Evolutionary conservation across 2,797 vertebrate genomes (phyloP).

Genomic region (Octomys mimax): DNA sequence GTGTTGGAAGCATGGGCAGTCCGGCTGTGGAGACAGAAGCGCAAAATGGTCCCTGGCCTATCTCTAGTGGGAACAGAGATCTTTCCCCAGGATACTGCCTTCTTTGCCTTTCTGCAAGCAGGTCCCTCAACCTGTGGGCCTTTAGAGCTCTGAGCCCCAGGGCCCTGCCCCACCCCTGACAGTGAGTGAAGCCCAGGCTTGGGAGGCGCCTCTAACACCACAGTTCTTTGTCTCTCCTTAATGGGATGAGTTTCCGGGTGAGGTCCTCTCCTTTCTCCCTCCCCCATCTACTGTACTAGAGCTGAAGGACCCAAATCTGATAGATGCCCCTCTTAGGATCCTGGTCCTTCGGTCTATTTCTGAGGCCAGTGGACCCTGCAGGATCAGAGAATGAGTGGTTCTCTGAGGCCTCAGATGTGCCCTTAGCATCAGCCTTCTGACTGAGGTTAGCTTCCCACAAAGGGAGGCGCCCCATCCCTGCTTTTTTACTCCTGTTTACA

Average conservation of each 20-base stretch:
- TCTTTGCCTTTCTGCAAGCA: neutral
- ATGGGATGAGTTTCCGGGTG: slow-evolving; percentile 83
- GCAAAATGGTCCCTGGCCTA: neutral
- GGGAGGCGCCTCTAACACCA: slow-evolving; percentile 74
- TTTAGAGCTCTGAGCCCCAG: slow-evolving; percentile 66
- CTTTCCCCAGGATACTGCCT: neutral
- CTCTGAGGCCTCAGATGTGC: neutral
- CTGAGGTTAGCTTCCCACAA: slow-evolving; percentile 70
- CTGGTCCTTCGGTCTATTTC: neutral
- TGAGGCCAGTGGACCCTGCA: neutral
- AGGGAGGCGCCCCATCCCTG: slow-evolving; percentile 63
- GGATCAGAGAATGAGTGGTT: neutral
- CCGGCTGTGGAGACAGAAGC: neutral
- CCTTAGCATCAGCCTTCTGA: slow-evolving; percentile 48
- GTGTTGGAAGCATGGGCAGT: neutral
- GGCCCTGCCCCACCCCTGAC: slow-evolving; percentile 77
- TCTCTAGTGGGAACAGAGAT: neutral
- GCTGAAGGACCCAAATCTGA: neutral
- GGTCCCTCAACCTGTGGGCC: neutral
- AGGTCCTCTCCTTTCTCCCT: slow-evolving; percentile 70
- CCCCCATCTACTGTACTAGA: slow-evolving; percentile 56
- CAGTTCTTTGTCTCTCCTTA: slow-evolving; percentile 83
- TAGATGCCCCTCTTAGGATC: neutral
- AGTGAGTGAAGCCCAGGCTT: slow-evolving; percentile 68
- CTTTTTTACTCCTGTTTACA: slow-evolving; percentile 57